These are phyloP conservation scores for rabbit (Oryctolagus cuniculus) DNA, from an alignment of 2,113 vertebrate genomes.

Conservation along the genomic window DNA sequence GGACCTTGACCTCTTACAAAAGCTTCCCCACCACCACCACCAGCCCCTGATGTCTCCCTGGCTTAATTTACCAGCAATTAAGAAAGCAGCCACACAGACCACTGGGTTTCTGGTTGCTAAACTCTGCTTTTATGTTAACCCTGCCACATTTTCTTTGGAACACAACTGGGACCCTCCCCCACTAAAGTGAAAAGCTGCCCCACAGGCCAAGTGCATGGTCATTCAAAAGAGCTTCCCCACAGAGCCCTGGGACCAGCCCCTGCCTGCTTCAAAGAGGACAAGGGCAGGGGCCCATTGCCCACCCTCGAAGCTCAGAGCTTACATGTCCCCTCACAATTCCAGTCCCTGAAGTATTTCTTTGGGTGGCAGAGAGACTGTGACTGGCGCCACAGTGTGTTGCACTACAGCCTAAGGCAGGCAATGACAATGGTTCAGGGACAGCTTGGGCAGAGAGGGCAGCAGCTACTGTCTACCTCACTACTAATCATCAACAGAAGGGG, in stretches of 20 bases:
- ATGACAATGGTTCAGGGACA: not conserved
- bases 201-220: not conserved
- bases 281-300: not conserved
- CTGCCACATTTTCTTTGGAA: constrained; percentile 17
- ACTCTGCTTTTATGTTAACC: constrained; percentile 39
- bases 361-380: not conserved
- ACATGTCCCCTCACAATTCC: constrained; percentile 2
- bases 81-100: not conserved
- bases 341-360: not conserved
- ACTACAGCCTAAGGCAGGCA: not conserved
- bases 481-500: not conserved
- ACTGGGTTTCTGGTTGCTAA: constrained; percentile 8
- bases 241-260: constrained; percentile 2
- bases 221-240: constrained; percentile 57
- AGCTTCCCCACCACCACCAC: not conserved
- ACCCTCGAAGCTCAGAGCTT: constrained; percentile 55
- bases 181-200: not conserved
- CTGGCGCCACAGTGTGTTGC: not conserved
- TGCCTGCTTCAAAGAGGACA: constrained; percentile 22
- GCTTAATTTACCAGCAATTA: not conserved
- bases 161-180: not conserved
- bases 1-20: not conserved
- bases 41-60: not conserved
- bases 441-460: not conserved
- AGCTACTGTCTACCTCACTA: accelerated